Conservation (phyloP, 2,797 vertebrate genomes). For the Poliocrania exsul region DNA sequence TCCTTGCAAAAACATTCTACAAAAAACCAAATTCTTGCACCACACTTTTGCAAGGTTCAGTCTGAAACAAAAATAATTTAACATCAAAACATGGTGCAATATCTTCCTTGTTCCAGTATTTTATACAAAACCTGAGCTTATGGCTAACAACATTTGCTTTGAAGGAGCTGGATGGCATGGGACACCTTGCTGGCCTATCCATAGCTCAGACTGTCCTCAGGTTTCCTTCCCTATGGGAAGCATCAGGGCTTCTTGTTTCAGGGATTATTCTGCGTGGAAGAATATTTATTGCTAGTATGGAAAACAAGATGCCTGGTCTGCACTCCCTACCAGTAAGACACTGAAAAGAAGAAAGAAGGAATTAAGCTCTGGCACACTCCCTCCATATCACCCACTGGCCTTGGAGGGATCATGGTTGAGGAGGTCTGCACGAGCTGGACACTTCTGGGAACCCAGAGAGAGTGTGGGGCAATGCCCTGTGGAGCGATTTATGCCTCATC, state of each 20-base stretch:
- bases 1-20: background rate
- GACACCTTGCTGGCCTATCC: background rate
- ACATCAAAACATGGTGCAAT: background rate
- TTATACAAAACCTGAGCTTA: background rate
- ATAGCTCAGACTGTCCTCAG: background rate
- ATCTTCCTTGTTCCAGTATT: background rate
- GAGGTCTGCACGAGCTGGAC: background rate
- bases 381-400: background rate
- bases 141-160: background rate
- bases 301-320: background rate
- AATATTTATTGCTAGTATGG: background rate
- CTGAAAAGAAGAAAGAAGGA: background rate
- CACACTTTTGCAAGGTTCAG: background rate
- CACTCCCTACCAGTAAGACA: background rate
- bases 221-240: background rate
- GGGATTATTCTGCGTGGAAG: background rate
- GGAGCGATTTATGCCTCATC: slow-evolving; percentile 9
- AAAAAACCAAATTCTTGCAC: background rate
- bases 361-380: background rate
- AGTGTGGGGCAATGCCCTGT: background rate
- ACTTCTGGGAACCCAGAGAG: background rate
- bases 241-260: background rate
- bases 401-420: background rate
- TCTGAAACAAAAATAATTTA: background rate
- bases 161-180: rapidly evolving